Conservation (phyloP, 2,888 invertebrate species). For the Glaucopsyche alexis region DNA sequence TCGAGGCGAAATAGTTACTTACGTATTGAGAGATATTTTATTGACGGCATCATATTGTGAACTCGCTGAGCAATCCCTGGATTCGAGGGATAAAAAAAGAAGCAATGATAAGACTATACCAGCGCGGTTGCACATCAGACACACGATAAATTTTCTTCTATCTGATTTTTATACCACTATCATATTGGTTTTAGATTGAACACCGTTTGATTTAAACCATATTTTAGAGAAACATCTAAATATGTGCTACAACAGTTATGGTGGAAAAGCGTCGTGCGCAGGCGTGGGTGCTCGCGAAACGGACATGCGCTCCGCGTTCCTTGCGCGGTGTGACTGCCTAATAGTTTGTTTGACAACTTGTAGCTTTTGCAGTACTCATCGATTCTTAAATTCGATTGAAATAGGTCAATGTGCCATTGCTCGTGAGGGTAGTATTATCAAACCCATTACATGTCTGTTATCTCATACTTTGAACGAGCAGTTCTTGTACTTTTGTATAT, state of each 20-base stretch:
- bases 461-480: too few relatives aligned
- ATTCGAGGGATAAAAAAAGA: constrained; percentile 65
- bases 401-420: constrained; percentile 60
- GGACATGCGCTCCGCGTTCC: constrained; percentile 60
- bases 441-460: not conserved
- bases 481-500: too few relatives aligned
- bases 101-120: constrained; percentile 57
- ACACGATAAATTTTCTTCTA: constrained; percentile 49
- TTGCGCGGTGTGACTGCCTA: constrained; percentile 49
- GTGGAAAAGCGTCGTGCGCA: constrained; percentile 48
- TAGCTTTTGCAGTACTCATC: constrained; percentile 58
- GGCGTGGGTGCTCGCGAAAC: constrained; percentile 49
- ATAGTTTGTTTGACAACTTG: constrained; percentile 42
- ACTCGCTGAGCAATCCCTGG: constrained; percentile 68
- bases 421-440: constrained; percentile 14
- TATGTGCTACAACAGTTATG: constrained; percentile 27
- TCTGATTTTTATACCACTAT: constrained; percentile 42
- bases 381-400: constrained; percentile 54
- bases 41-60: constrained; percentile 61
- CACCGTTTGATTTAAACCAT: constrained; percentile 30
- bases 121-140: constrained; percentile 72
- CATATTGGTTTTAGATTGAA: constrained; percentile 37
- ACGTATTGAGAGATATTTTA: constrained; percentile 72
- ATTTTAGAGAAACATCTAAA: not conserved
- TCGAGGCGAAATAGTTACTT: constrained; percentile 46